Base-by-base conservation (phyloP, 2,797 vertebrate species). In the Semaprochilodus insignis region DNA sequence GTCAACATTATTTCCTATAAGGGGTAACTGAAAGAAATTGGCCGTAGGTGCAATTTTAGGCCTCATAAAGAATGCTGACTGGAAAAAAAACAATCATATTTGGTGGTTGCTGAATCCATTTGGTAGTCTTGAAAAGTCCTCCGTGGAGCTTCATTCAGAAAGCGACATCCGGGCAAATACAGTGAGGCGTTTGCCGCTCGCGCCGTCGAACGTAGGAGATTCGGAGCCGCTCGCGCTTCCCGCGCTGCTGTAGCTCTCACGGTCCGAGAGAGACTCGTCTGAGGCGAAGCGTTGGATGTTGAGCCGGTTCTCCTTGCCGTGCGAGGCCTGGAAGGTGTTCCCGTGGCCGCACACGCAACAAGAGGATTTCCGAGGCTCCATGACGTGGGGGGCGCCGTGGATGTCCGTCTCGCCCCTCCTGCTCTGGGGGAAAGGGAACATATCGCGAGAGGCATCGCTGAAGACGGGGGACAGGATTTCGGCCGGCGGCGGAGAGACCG, bases 141-240 rank as follows among this genome's bases (percentile, higher is more conserved):
- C 73, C 27, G 6, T 7, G 14, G 60, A 44, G n/a, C 14, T 34
- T 92, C 91, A 96, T 82, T 96, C 96, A 0, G 96, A 97, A 81
- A 97, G 92, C 8, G 96, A 97, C 83, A 97, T 92, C 3, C 96
- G 93, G 54, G 95, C 94, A 27, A 97, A 97, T 63, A 97, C 96
- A 13, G 88, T 95, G 77, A 97, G 94, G 75, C 95, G 93, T 88
- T 93, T 93, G 89, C 76, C 88, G 82, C 90, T 87, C 0, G 90
- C 87, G 0, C 84, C 88, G 25, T 97, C 96, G 2, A 96, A 96
- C 0, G 93, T 95, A 0, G 96, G 96, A 0, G 96, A 97, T 81
- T 96, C 95, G 0, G 92, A 92, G n/a, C 96, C 95, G 6, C 96
- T 96, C 52, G 93, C 92, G 31, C 94, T 94, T 25, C 93, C 90